Percentiles rank a stretch among this genome's conserved stretches.
Conservation (phyloP, 2,113 vertebrate species). For the Nycticebus coucang region DNA sequence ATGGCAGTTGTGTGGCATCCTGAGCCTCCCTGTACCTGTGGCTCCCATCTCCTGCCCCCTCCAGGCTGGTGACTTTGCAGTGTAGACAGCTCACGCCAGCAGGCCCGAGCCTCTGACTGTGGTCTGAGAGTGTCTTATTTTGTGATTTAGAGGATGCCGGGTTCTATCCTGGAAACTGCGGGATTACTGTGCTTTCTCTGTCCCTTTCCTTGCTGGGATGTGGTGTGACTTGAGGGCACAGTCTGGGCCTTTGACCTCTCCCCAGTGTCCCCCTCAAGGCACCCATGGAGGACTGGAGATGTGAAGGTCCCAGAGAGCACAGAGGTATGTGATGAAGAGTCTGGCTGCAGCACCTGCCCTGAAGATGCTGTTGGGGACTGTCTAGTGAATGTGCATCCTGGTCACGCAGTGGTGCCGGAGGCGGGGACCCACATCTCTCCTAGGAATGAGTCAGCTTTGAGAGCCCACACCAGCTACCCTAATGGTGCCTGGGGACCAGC, state of each 20-base stretch:
- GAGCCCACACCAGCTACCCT: neutral
- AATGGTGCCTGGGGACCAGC: neutral
- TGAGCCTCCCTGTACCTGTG: neutral
- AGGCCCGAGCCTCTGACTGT: neutral
- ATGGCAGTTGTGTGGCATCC: neutral
- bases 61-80: neutral
- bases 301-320: neutral
- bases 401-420: neutral
- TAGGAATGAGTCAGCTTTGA: neutral
- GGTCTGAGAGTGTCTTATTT: neutral
- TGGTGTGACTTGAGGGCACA: neutral
- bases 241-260: neutral
- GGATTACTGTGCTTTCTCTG: neutral
- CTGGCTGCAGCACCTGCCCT: neutral
- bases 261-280: neutral
- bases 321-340: neutral
- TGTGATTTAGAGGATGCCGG: neutral
- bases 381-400: neutral
- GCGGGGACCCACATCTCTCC: fast-evolving
- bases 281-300: neutral
- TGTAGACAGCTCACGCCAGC: neutral
- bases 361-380: neutral
- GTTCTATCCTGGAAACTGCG: neutral
- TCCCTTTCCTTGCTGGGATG: neutral
- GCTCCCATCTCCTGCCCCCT: neutral